These are phyloP conservation scores for Sarcophaga variegata DNA, from an alignment of 2,888 invertebrate species.

Conservation along the genomic window DNA sequence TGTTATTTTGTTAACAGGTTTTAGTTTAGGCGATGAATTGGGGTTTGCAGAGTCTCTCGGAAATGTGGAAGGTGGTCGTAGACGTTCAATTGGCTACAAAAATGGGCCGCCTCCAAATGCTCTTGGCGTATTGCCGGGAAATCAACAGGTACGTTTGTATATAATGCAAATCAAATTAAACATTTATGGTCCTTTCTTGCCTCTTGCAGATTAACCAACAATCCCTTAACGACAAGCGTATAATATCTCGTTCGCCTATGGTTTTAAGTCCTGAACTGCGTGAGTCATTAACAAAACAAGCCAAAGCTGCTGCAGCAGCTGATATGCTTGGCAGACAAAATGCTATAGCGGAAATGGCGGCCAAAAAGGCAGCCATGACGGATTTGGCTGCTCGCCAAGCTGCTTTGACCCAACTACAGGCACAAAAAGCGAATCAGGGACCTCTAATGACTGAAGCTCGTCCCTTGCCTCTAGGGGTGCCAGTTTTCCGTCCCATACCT, in stretches of 20 bases:
- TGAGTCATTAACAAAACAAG: slow-evolving; percentile 62
- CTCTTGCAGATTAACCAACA: slow-evolving; percentile 65
- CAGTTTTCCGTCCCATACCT: slow-evolving; percentile 91
- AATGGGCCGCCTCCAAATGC: slow-evolving; percentile 83
- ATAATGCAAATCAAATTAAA: neutral
- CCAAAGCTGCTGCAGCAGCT: slow-evolving; percentile 53
- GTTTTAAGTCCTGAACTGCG: slow-evolving; percentile 58
- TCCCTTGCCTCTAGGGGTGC: slow-evolving; percentile 85
- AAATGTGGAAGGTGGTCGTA: slow-evolving; percentile 87
- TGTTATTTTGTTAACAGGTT: slow-evolving; percentile 83
- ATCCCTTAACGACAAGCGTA: slow-evolving; percentile 75
- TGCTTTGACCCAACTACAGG: slow-evolving; percentile 46
- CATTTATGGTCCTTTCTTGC: neutral
- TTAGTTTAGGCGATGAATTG: slow-evolving; percentile 92
- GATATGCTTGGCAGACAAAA: slow-evolving; percentile 67
- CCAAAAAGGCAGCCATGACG: slow-evolving; percentile 62
- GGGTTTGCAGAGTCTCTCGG: slow-evolving; percentile 92
- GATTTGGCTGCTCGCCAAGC: slow-evolving; percentile 51
- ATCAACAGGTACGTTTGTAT: slow-evolving; percentile 72
- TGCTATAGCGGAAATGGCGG: slow-evolving; percentile 28
- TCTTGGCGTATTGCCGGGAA: slow-evolving; percentile 78
- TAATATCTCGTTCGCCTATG: slow-evolving; percentile 76
- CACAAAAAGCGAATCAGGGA: slow-evolving; percentile 63
- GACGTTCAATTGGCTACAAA: slow-evolving; percentile 86
- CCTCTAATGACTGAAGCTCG: slow-evolving; percentile 83